These are phyloP conservation scores for Drosophila elegans DNA, from an alignment of 1,140 invertebrate genomes.

Conservation along the genomic window DNA sequence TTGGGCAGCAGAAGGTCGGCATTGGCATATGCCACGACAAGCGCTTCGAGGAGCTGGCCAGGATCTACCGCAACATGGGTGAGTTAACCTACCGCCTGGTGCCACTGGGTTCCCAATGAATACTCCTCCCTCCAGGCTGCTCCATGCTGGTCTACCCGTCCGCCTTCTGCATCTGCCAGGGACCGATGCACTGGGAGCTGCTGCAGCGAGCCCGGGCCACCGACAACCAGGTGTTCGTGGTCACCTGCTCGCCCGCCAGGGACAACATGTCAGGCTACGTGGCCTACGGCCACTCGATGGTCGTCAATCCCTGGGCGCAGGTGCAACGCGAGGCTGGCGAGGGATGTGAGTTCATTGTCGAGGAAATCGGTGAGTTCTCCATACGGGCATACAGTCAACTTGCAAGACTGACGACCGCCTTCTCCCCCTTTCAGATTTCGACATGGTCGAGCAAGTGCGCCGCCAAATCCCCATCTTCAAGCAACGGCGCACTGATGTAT, in stretches of 20 bases:
- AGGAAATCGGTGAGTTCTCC: conserved; percentile 87
- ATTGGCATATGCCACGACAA: conserved; percentile 98
- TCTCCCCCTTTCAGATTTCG: conserved; percentile 88
- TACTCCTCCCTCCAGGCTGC: conserved; percentile 88
- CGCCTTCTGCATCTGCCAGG: conserved; percentile 99
- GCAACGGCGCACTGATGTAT: conserved; percentile 93
- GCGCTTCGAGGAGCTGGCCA: conserved; percentile 94
- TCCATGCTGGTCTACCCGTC: conserved; percentile 94
- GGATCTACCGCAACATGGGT: conserved; percentile 89
- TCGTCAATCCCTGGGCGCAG: conserved; percentile 95
- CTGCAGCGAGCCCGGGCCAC: conserved; percentile 91
- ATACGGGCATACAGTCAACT: not conserved
- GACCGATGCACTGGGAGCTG: conserved; percentile 96
- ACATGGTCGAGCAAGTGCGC: conserved; percentile 90
- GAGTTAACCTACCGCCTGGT: not conserved
- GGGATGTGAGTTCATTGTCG: conserved; percentile 90
- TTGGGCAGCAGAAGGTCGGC: conserved; percentile 91
- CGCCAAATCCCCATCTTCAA: conserved; percentile 91
- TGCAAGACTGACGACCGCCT: not conserved
- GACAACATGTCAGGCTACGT: conserved; percentile 90
- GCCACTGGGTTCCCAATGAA: too few species aligned
- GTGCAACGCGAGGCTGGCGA: conserved; percentile 90
- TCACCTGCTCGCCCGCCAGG: conserved; percentile 91
- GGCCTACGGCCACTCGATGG: conserved; percentile 94
- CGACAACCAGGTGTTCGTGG: conserved; percentile 94